Evolutionary conservation across 2,797 vertebrate species (phyloP).

Genomic region (Spea hammondii): DNA sequence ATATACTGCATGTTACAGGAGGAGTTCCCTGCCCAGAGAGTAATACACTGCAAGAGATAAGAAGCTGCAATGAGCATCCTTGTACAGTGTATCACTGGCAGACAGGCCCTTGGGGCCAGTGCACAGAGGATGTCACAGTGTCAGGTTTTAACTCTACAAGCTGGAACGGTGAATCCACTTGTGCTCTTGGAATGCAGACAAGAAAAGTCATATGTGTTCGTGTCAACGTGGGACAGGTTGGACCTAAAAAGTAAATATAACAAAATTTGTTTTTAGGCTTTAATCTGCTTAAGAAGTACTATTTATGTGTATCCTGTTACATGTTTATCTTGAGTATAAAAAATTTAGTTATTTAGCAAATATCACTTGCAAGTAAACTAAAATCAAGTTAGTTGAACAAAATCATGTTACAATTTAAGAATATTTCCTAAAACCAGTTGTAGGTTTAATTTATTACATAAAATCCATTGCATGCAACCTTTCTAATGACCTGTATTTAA

Average conservation of each 20-base stretch:
- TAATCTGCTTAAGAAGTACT: too few relatives aligned
- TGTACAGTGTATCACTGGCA: conserved; percentile 98
- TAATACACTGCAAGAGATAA: conserved; percentile 84
- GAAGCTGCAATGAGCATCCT: conserved; percentile 92
- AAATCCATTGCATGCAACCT: too few relatives aligned
- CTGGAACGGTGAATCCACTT: conserved; percentile 71
- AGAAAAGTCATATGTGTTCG: conserved; percentile 96
- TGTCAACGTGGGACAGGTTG: conserved; percentile 96
- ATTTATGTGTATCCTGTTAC: too few relatives aligned
- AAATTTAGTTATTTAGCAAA: too few relatives aligned
- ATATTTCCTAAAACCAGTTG: too few relatives aligned
- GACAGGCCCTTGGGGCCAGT: conserved; percentile 87
- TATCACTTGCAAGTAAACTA: too few relatives aligned
- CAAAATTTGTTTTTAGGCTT: not conserved
- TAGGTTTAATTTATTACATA: too few relatives aligned
- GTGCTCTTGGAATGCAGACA: conserved; percentile 89
- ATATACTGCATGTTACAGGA: conserved; percentile 67
- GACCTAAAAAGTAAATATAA: conserved; percentile 89
- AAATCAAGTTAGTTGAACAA: too few relatives aligned
- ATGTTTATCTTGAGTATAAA: too few relatives aligned
- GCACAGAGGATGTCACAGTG: conserved; percentile 84
- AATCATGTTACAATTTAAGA: too few relatives aligned
- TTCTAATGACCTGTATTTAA: too few relatives aligned
- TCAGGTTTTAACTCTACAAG: conserved; percentile 78
- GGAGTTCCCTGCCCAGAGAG: conserved; percentile 85